Base-by-base conservation (phyloP, 35 echinoderm and acorn worm species). In the Amphiura filiformis region DNA sequence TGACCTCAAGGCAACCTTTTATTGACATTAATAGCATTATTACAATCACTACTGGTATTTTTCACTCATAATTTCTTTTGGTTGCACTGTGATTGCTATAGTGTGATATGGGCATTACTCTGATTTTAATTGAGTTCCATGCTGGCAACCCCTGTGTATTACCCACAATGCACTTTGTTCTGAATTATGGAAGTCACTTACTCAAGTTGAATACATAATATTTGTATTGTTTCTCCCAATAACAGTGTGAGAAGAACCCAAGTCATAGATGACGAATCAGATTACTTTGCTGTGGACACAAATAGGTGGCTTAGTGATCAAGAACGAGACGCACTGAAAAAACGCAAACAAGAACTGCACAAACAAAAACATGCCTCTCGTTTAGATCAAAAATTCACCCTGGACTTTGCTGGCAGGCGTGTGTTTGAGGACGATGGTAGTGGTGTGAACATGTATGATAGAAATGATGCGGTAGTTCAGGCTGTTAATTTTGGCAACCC, bases 391-490 rank as follows among this genome's bases (percentile, higher is more conserved):
- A 99, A 94, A 78, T 77, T 99, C 37, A 99, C 93, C 12, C 40
- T 99, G 52, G 96, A 99, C 84, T 99, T 99, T 99, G 96, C 96
- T 20, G 96, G 96, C 22, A 78, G 96, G 31, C 79, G 76, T 64
- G 90, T 99, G 1, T 64, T 94, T 0, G 95, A 97, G 36, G 87
- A 99, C 78, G 40, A 81, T 26, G 52, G 30, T 1, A 87, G 89
- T 31, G 64, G 64, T n/a, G 79, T 89, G 0, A 77, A 95, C 36
- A 94, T 99, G 92, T 95, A 99, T 70, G 86, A 99, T 75, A 92
- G 88, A 39, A 87, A 99, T n/a, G 96, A 99, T 91, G 96, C 91
- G 31, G 84, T 91, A 28, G 96, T 94, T 0, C 90, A 95, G 64
- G 79, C 82, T 38, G 84, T 99, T 0, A 88, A 91, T 79, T 99